phyloP scores from a whole-genome alignment of 2,888 invertebrate genomes.

The Galerucella nymphaeae region DNA sequence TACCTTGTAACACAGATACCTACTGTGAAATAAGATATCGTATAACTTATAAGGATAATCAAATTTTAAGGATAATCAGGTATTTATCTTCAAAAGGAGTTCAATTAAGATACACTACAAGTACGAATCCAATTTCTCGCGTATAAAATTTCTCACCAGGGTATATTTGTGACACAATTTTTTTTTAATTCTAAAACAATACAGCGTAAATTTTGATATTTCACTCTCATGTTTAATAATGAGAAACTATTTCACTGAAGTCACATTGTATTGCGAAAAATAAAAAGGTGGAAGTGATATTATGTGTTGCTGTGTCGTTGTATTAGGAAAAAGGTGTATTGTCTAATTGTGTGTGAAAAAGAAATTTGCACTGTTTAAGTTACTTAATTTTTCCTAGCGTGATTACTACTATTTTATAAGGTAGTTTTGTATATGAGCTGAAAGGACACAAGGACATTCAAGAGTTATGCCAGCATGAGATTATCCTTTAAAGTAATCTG shows the following conservation, averaged over 20 bases:
- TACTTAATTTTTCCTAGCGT: neutral
- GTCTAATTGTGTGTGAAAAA: conserved; percentile 2
- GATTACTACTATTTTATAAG: too few species aligned
- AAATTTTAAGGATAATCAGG: too few species aligned
- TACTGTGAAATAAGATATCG: too few species aligned
- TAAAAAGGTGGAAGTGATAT: conserved; percentile 7
- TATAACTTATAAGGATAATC: too few species aligned
- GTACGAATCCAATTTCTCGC: too few species aligned
- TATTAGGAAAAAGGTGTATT: neutral
- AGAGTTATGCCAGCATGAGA: too few species aligned
- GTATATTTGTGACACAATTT: neutral
- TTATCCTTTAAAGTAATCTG: too few species aligned
- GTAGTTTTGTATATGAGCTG: too few species aligned
- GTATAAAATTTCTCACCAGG: neutral
- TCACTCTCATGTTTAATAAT: neutral
- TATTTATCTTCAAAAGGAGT: too few species aligned
- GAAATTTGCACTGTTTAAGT: neutral
- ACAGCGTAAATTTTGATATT: neutral
- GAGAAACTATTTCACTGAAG: neutral
- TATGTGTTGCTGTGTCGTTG: conserved; percentile 6
- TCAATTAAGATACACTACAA: too few species aligned
- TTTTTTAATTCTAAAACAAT: neutral
- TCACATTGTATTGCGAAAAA: neutral
- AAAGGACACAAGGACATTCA: too few species aligned
- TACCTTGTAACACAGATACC: too few species aligned